These are phyloP conservation scores for Dyspetes luteomarginatus DNA, from an alignment of 2,888 invertebrate genomes.

Conservation along the genomic window DNA sequence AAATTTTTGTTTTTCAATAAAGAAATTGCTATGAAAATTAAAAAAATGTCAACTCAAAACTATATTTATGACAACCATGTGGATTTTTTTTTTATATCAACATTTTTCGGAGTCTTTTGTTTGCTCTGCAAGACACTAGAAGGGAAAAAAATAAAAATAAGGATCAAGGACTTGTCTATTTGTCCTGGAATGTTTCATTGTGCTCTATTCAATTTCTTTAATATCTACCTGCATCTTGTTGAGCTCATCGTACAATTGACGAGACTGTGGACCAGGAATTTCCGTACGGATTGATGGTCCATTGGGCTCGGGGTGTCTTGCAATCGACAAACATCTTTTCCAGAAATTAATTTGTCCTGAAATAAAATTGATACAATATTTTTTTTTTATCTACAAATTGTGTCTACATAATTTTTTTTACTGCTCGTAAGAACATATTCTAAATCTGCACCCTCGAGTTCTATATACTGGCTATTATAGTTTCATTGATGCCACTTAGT, in stretches of 20 bases:
- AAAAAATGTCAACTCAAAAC: too few species aligned
- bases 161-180: background rate
- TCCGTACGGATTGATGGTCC: constrained; percentile 76
- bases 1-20: too few species aligned
- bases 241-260: constrained; percentile 76
- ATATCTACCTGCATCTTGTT: constrained; percentile 77
- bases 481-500: constrained; percentile 78
- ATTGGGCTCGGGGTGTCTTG: constrained; percentile 75
- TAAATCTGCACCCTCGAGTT: constrained; percentile 17
- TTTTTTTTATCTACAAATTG: background rate
- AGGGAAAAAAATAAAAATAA: constrained; percentile 19
- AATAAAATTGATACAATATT: constrained; percentile 3
- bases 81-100: too few species aligned
- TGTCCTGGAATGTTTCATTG: background rate
- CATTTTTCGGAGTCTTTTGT: too few species aligned
- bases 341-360: constrained; percentile 65
- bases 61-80: too few species aligned
- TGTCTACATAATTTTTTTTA: background rate
- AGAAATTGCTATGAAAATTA: too few species aligned
- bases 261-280: constrained; percentile 79
- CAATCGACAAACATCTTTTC: constrained; percentile 73
- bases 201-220: constrained; percentile 17
- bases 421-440: background rate
- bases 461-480: constrained; percentile 68
- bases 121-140: too few species aligned